Percentiles rank a stretch among this genome's conserved stretches.
Conservation (phyloP, 1,140 invertebrate species). For the Psilanteris sp. region DNA sequence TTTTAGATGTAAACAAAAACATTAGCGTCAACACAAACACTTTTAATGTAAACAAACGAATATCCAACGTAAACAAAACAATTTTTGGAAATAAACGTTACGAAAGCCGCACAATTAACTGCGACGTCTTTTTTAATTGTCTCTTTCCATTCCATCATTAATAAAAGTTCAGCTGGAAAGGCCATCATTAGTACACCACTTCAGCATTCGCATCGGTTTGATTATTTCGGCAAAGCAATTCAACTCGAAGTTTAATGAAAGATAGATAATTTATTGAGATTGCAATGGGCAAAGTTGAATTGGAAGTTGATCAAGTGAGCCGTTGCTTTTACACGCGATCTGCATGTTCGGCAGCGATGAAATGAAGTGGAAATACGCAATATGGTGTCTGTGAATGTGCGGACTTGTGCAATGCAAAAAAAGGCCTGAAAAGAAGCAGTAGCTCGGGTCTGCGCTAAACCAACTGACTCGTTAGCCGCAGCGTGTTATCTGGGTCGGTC, state of each 20-base stretch:
- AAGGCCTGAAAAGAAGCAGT: constrained; percentile 48
- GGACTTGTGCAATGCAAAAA: constrained; percentile 18
- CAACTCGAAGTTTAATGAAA: constrained; percentile 45
- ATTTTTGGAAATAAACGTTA: no score
- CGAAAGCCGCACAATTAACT: no score
- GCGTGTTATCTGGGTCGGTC: constrained; percentile 57
- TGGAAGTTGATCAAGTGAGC: constrained; percentile 38
- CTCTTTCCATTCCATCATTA: no score
- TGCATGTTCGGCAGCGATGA: constrained; percentile 40
- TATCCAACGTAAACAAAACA: no score
- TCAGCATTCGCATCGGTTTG: no score
- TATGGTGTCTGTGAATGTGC: constrained; percentile 25
- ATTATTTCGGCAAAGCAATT: neutral
- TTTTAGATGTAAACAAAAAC: no score
- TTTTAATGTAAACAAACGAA: no score
- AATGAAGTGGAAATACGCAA: constrained; percentile 52
- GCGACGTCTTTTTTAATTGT: no score
- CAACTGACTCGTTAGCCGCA: constrained; percentile 43
- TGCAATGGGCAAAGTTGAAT: constrained; percentile 54
- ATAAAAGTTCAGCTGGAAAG: no score
- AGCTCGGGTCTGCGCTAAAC: constrained; percentile 18
- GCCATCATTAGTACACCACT: no score
- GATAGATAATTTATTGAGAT: constrained; percentile 47
- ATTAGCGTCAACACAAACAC: no score
- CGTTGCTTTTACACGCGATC: constrained; percentile 50